Evolutionary conservation across 2,113 vertebrate genomes (phyloP), one percentile per base, ranked within the genome.

Genomic region (Tachuris rubrigastra): DNA sequence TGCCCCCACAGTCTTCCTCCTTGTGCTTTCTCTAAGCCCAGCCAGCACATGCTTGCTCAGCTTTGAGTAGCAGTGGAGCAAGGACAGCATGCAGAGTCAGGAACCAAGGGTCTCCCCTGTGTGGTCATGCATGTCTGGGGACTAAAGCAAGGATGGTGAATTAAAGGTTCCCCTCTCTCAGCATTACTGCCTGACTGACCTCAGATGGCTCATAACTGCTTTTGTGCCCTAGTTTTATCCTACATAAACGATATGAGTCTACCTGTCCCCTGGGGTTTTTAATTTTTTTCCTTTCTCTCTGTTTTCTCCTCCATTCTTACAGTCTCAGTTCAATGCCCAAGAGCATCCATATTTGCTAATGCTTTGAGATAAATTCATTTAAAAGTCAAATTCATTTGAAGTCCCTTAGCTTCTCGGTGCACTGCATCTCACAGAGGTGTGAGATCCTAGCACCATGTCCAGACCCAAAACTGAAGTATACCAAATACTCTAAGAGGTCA

Each of bases 71-170:
- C n/a, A 25, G 17, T 5, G 1, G 11, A 82, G 52, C 27, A 66
- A 74, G 41, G 44, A 33, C 5, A 90, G 20, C 16, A 35, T 6
- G 33, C 56, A 75, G 50, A 50, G 56, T 5, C 46, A 67, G 62
- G 33, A 66, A 24, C 0, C 0, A 1, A 82, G n/a, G 30, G 14
- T 56, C 8, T 82, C 37, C 62, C 10, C 46, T 42, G 3, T 31
- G 8, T 10, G 46, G 24, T 44, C n/a, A 59, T 14, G n/a, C 41
- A 12, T 53, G 37, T 35, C 72, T 27, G 17, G 19, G n/a, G 12
- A 63, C 27, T 33, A 80, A 56, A 91, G 59, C 46, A 85, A 46
- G 35, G 55, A 66, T 1, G 0, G 31, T 0, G 6, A 83, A 28
- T n/a, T 41, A 76, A 79, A 76, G 17, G 17, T 53, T 79, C 7